Evolutionary conservation across 2,113 vertebrate species (phyloP), one percentile per base, ranked within the genome.

Genomic region (Nibea coibor): DNA sequence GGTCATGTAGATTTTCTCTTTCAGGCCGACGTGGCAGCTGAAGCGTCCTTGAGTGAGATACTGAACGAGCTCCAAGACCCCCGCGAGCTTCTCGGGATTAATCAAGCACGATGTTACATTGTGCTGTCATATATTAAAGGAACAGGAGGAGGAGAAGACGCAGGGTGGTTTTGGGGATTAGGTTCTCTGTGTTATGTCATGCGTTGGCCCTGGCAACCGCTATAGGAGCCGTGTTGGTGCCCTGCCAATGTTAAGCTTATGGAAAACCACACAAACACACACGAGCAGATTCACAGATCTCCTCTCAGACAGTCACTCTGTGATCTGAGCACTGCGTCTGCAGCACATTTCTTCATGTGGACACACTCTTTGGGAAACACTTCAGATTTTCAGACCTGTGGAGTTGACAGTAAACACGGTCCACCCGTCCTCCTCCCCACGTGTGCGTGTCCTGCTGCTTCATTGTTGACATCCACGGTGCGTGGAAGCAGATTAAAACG

Each of bases 391-490:
- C 54, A 24, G 5, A 57, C 5, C 1, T 1, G n/a, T 22, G 12
- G 7, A 24, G 54, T 56, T 24, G 5, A 22, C 16, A 54, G 54
- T 56, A 24, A 56, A 56, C 22, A 26, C 2, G 22, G 22, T 26
- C 22, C 11, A 6, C 22, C 15, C 57, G 7, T 26, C 14, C 14
- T 24, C 51, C 1, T 26, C 70, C 50, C 15, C 8, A 5, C 67
- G 54, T 51, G 10, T 16, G n/a, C 20, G 2, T 22, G 10, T 47
- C 51, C 45, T 53, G 16, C 22, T 80, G 71, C 42, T 1, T 65
- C 28, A 31, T 47, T 84, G 77, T 87, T 89, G 74, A 83, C 71
- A 80, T 72, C 35, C 35, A 78, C 82, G 75, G 71, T 20, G 47
- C 48, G 72, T 78, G 56, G 47, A 71, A 78, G 72, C 58, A 73